Conservation (phyloP, 1,140 invertebrate genomes). For the Papilio aristodemus region DNA sequence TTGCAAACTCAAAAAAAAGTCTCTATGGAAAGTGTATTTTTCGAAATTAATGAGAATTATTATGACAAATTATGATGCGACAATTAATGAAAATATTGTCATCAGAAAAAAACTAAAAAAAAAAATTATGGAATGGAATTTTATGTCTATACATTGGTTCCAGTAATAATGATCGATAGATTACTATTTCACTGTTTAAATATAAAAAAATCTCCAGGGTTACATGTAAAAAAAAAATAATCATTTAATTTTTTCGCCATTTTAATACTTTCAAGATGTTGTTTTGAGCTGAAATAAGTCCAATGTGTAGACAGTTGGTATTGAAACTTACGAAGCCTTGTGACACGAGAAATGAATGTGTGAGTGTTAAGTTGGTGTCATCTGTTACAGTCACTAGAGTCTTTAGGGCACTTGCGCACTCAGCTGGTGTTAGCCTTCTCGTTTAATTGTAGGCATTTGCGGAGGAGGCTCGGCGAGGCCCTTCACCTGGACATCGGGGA, state of each 20-base stretch:
- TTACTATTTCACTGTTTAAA: not conserved
- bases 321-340: not conserved
- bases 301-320: constrained; percentile 19
- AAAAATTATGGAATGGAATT: constrained; percentile 26
- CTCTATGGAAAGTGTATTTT: no score
- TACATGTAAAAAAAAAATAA: not conserved
- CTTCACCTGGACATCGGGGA: constrained; percentile 60
- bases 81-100: not conserved
- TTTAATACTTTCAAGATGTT: not conserved
- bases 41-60: no score
- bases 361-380: constrained; percentile 60
- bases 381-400: constrained; percentile 59
- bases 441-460: constrained; percentile 75
- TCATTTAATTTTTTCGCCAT: not conserved
- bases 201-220: not conserved
- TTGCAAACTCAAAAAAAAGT: no score
- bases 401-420: constrained; percentile 52
- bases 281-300: not conserved
- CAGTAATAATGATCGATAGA: not conserved
- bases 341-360: constrained; percentile 29
- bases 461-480: constrained; percentile 72
- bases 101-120: not conserved
- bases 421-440: constrained; percentile 64
- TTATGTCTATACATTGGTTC: constrained; percentile 12
- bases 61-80: no score